Percentiles rank a stretch among this genome's conserved stretches.
phyloP scores from a whole-genome alignment of 1,140 invertebrate species.

The Rhynchophorus ferrugineus region DNA sequence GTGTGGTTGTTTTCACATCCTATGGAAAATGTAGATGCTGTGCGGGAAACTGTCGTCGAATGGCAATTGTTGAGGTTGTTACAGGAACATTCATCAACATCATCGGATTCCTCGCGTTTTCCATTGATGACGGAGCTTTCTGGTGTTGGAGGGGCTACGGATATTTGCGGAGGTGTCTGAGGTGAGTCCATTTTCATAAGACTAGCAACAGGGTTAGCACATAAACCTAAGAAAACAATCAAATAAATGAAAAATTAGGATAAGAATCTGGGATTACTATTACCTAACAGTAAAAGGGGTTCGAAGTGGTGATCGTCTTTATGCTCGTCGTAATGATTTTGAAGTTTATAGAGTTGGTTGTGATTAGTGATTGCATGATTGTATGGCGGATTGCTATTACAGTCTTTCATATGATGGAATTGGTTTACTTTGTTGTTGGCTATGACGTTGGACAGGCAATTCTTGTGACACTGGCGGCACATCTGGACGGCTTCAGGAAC shows the following conservation, averaged over 20 bases:
- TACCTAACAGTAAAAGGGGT: constrained; percentile 57
- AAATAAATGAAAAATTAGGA: too few species aligned
- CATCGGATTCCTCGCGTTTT: background rate
- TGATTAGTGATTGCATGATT: background rate
- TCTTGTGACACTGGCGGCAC: constrained; percentile 65
- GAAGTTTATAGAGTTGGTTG: background rate
- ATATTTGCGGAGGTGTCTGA: constrained; percentile 52
- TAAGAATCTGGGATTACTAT: too few species aligned
- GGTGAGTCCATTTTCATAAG: constrained; percentile 53
- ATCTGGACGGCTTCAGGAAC: constrained; percentile 55
- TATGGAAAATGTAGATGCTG: too few species aligned
- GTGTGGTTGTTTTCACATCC: too few species aligned
- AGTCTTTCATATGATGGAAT: constrained; percentile 9
- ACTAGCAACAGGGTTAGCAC: constrained; percentile 52
- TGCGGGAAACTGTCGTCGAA: background rate
- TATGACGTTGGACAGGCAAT: constrained; percentile 49
- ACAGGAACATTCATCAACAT: background rate
- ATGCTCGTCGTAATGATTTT: background rate
- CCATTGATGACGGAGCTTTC: constrained; percentile 40
- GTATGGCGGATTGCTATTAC: constrained; percentile 9
- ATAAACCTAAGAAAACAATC: constrained; percentile 13
- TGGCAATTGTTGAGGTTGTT: background rate
- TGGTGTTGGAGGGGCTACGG: constrained; percentile 67
- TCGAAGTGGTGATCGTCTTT: constrained; percentile 45
- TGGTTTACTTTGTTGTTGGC: constrained; percentile 12